These are phyloP conservation scores for Phasianus colchicus DNA, from an alignment of 2,113 vertebrate genomes.

Conservation along the genomic window DNA sequence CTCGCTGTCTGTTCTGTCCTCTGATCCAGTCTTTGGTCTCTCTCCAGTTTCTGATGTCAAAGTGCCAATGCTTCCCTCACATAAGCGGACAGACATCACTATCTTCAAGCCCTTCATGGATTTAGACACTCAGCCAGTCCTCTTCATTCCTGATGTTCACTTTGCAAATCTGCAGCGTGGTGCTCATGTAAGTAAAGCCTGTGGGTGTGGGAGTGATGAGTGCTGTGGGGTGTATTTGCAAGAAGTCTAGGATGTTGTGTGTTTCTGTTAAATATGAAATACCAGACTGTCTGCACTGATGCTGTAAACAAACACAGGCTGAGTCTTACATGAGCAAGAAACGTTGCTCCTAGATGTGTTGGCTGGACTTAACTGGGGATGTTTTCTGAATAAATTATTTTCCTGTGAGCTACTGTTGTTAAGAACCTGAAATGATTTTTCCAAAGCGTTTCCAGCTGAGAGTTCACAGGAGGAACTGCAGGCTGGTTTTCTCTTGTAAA, in stretches of 20 bases:
- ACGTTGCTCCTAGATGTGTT: neutral
- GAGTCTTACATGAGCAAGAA: neutral
- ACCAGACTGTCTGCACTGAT: neutral
- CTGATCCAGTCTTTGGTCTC: neutral
- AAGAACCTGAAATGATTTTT: neutral
- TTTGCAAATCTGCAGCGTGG: conserved; percentile 91
- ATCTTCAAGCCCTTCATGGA: conserved; percentile 93
- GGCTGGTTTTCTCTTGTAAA: neutral
- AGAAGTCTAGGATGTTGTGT: neutral
- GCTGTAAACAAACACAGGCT: neutral
- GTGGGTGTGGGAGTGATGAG: neutral
- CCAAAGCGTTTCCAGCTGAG: neutral
- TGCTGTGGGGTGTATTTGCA: neutral
- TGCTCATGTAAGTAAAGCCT: conserved; percentile 84
- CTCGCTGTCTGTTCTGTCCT: neutral
- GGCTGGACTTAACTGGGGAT: neutral
- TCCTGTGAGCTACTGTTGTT: neutral
- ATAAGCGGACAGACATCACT: conserved; percentile 93
- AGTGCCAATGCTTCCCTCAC: conserved; percentile 86
- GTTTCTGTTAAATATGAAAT: fast-evolving
- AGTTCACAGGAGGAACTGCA: neutral
- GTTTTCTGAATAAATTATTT: neutral
- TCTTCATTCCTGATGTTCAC: conserved; percentile 97
- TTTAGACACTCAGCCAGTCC: conserved; percentile 93
- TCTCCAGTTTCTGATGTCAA: conserved; percentile 88